Percentiles rank a stretch among this genome's conserved stretches.
These are phyloP conservation scores for Aplysina aerophoba DNA, from an alignment of 37 sponge, comb jelly and placozoan species.

Conservation along the genomic window DNA sequence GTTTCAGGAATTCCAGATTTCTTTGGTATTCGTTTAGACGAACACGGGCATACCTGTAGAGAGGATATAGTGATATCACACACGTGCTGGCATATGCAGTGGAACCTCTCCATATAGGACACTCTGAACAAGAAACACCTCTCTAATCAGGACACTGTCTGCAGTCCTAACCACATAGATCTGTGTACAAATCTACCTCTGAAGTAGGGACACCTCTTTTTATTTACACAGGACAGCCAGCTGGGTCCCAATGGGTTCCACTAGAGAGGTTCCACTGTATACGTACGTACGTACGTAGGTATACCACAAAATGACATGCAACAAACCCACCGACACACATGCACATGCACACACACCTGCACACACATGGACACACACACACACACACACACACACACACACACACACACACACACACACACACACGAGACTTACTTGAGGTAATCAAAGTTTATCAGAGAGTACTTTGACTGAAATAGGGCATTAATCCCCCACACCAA, in stretches of 20 bases:
- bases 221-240: too few species aligned
- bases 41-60: constrained; percentile 49
- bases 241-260: too few species aligned
- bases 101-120: too few species aligned
- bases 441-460: constrained; percentile 87
- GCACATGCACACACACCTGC: background rate
- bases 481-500: constrained; percentile 90
- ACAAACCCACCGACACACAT: background rate
- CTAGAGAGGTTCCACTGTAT: too few species aligned
- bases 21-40: constrained; percentile 58
- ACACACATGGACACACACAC: background rate
- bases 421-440: constrained; percentile 64
- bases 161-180: too few species aligned
- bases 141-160: too few species aligned
- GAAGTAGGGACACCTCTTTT: too few species aligned
- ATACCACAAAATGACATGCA: background rate
- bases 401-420: background rate
- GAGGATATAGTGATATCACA: too few species aligned
- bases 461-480: constrained; percentile 73
- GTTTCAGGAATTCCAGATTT: constrained; percentile 33
- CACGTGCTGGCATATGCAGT: too few species aligned
- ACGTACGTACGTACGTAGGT: too few species aligned
- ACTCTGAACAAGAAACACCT: too few species aligned
- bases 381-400: background rate
- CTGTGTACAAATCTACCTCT: too few species aligned